Evolutionary conservation across 1,140 invertebrate species (phyloP), one percentile per base, ranked within the genome.

Genomic region (Mesaphorura yosii): DNA sequence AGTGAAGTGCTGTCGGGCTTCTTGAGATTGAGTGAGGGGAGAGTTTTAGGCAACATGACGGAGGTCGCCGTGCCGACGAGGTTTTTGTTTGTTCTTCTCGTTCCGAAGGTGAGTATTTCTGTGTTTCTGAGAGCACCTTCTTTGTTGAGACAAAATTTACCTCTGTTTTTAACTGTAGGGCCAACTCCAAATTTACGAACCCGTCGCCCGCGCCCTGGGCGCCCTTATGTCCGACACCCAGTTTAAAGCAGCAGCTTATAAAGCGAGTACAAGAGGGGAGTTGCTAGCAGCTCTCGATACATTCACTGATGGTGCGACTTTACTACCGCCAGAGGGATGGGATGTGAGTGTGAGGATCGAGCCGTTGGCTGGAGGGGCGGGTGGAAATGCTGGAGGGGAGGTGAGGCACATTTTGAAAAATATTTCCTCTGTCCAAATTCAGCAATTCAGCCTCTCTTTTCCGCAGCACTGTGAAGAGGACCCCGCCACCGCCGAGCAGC

Each of bases 261-360:
- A 50, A 39, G 67, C 67, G 7, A 56, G 61, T 46, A 60, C 59
- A 55, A 53, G 58, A 38, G 39, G 61, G 12, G 64, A 72, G 37
- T 48, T 74, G 17, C 44, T 73, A 15, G 60, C 62, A 41, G 69
- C 64, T 7, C 51, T 73, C 12, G 72, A 73, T 55, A 53, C 64
- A 38, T 73, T 73, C 57, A 47, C 72, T 15, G 62, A 70, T 37
- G 58, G 59, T 1, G 60, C 67, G 17, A 66, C 68, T n/a, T 65
- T 74, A 14, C 64, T 73, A 26, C 71, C 72, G 37, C 65, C 65
- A 37, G 31, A 34, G n/a, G 69, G 67, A 53, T 74, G 70, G 67
- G 64, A 68, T 57, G 63, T 70, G 12, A 60, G 53, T 22, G 68
- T 68, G 29, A 44, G 67, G 28, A 64, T 69, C 38, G 68, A 70